Conservation (phyloP, 2,888 invertebrate species). For the Diplazon laetatorius region DNA sequence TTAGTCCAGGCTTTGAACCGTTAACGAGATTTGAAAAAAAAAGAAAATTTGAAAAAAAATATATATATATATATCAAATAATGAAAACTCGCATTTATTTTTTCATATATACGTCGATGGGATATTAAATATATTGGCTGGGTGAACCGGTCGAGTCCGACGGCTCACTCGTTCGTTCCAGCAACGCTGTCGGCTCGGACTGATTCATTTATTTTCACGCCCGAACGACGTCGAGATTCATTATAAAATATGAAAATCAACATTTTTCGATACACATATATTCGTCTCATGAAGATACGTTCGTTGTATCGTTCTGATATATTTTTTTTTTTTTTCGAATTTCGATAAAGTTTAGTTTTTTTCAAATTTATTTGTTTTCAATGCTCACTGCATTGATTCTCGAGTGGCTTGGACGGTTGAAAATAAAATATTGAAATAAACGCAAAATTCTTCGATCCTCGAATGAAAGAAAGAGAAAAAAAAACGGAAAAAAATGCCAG, state of each 20-base stretch:
- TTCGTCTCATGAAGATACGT: too few relatives aligned
- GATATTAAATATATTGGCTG: too few relatives aligned
- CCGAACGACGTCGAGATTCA: too few relatives aligned
- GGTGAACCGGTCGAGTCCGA: not conserved
- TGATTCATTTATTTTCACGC: too few relatives aligned
- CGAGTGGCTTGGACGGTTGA: not conserved
- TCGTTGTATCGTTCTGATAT: too few relatives aligned
- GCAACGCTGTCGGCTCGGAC: too few relatives aligned
- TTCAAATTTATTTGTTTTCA: not conserved
- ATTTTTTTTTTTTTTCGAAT: too few relatives aligned
- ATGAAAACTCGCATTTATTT: slow-evolving; percentile 9
- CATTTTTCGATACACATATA: too few relatives aligned
- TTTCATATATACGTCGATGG: not conserved
- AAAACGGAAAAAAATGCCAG: slow-evolving; percentile 26
- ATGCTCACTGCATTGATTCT: not conserved
- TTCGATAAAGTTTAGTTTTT: too few relatives aligned
- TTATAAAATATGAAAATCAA: too few relatives aligned
- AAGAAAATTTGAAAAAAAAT: not conserved
- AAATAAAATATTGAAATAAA: not conserved
- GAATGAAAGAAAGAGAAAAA: not conserved
- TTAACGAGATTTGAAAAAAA: slow-evolving; percentile 29
- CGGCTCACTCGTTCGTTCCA: not conserved
- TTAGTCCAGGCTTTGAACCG: slow-evolving; percentile 35
- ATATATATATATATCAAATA: too few relatives aligned
- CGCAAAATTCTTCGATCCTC: not conserved